Percentiles rank a stretch among this genome's conserved stretches.
These are phyloP conservation scores for Microctonus hyperodae DNA, from an alignment of 2,888 invertebrate genomes.

Conservation along the genomic window DNA sequence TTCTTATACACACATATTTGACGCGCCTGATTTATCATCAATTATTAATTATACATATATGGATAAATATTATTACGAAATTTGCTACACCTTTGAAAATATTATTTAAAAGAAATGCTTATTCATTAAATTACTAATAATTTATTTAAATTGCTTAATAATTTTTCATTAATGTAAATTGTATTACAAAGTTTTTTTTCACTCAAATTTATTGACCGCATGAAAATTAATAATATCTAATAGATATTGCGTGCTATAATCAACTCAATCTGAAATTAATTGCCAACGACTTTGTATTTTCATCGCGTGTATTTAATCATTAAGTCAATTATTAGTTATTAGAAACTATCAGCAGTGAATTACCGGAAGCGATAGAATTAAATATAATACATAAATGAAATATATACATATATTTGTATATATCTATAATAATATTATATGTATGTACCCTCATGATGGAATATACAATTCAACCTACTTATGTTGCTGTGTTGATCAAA, in stretches of 20 bases:
- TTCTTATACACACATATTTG: background rate
- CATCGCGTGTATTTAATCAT: constrained; percentile 1
- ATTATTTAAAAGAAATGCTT: background rate
- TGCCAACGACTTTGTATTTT: background rate
- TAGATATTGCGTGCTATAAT: background rate
- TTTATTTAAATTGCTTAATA: too few species aligned
- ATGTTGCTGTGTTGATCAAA: constrained; percentile 35
- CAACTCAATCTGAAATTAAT: constrained; percentile 13
- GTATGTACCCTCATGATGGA: constrained; percentile 2
- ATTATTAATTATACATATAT: background rate
- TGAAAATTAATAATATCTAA: background rate
- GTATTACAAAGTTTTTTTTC: background rate
- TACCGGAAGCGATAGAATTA: constrained; percentile 2
- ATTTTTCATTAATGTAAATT: too few species aligned
- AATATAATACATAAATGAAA: background rate
- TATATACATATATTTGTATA: background rate
- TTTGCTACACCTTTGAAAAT: constrained; percentile 1
- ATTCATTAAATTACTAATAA: too few species aligned
- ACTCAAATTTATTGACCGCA: background rate
- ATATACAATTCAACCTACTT: constrained; percentile 42
- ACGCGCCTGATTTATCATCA: background rate
- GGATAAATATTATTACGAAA: background rate
- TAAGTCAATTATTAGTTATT: constrained; percentile 7
- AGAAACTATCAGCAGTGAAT: too few species aligned
- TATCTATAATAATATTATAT: background rate